These are phyloP conservation scores for Misgurnus anguillicaudatus DNA, from an alignment of 2,113 vertebrate genomes.

Conservation along the genomic window DNA sequence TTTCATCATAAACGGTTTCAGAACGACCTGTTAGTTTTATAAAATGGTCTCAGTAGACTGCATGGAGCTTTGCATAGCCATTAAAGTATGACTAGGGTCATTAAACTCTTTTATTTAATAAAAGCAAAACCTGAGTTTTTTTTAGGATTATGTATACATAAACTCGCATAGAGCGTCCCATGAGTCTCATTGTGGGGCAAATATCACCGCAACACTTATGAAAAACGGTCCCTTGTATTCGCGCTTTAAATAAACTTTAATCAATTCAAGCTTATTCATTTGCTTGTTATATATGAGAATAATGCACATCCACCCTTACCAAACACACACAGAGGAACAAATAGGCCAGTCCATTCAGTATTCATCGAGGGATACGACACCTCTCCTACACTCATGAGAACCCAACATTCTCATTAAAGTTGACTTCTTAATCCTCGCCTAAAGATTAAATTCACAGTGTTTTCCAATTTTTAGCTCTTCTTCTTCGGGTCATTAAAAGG, in stretches of 20 bases:
- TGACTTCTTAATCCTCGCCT: conserved; percentile 20
- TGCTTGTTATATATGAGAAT: conserved; percentile 49
- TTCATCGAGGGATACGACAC: conserved; percentile 34
- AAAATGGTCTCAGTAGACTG: too few relatives aligned
- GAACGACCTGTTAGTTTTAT: too few relatives aligned
- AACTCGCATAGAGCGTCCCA: conserved; percentile 13
- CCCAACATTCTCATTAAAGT: conserved; percentile 40
- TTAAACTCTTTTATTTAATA: too few relatives aligned
- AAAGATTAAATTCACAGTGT: background rate
- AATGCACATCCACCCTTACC: background rate
- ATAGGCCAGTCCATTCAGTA: conserved; percentile 25
- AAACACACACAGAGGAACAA: conserved; percentile 29
- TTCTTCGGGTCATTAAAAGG: conserved; percentile 44
- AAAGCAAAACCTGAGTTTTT: too few relatives aligned
- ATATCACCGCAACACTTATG: conserved; percentile 42
- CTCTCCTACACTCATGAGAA: conserved; percentile 3
- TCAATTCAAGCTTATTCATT: conserved; percentile 57
- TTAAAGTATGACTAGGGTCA: too few relatives aligned
- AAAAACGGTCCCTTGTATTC: conserved; percentile 50
- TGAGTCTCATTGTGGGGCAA: conserved; percentile 44
- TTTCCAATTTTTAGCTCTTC: conserved; percentile 36
- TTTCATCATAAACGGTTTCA: too few relatives aligned
- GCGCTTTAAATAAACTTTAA: conserved; percentile 62
- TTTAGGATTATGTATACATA: background rate
- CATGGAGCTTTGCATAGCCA: too few relatives aligned